These are phyloP conservation scores for Drosophila neotestacea DNA, from an alignment of 2,888 invertebrate species.

Conservation along the genomic window DNA sequence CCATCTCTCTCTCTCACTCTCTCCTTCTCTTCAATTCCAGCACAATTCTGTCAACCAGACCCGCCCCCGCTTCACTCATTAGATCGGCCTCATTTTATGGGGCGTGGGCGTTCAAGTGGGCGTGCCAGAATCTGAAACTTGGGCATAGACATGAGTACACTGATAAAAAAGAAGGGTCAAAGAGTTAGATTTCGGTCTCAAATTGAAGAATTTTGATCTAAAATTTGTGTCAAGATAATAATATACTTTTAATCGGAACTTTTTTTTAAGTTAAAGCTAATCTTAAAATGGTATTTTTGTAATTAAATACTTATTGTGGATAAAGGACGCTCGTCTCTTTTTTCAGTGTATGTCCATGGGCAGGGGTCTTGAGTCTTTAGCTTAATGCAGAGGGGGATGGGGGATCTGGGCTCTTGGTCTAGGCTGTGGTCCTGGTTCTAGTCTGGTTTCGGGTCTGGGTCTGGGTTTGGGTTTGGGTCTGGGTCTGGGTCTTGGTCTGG, in stretches of 20 bases:
- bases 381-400: not conserved
- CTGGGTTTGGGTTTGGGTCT: not conserved
- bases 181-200: too few species aligned
- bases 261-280: too few species aligned
- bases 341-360: not conserved
- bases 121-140: constrained; percentile 50
- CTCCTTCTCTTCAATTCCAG: not conserved
- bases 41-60: constrained; percentile 30
- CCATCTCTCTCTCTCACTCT: too few species aligned
- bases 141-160: constrained; percentile 16
- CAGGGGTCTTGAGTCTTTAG: not conserved
- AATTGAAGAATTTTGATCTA: too few species aligned
- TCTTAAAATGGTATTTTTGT: too few species aligned
- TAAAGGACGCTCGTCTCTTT: too few species aligned
- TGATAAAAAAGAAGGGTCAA: too few species aligned
- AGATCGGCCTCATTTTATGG: constrained; percentile 78
- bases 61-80: constrained; percentile 59
- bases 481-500: constrained; percentile 3
- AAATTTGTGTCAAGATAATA: too few species aligned
- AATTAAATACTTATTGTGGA: too few species aligned
- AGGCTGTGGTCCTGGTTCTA: not conserved
- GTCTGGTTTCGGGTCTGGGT: not conserved
- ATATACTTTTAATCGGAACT: too few species aligned
- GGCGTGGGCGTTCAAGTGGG: constrained; percentile 57
- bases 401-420: constrained; percentile 1